Conservation (phyloP, 2,888 invertebrate species). For the Caenorhabditis becei region DNA sequence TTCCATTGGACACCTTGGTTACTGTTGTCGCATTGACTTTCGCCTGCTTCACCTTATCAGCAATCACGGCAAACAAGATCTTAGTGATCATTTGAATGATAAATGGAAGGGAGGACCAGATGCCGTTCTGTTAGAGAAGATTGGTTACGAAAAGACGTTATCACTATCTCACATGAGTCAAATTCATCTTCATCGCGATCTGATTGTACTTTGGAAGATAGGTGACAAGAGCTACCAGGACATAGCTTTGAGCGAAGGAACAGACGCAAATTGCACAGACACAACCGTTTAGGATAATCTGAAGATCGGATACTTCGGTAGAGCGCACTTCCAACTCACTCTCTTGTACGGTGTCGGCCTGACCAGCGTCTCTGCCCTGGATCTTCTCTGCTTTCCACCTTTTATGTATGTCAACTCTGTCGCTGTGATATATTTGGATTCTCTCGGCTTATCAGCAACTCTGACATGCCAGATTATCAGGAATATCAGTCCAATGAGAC, state of each 20-base stretch:
- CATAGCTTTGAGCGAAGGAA: conserved; percentile 79
- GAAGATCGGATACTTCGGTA: conserved; percentile 13
- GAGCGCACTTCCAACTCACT: conserved; percentile 44
- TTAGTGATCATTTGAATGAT: conserved; percentile 77
- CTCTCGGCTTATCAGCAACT: conserved; percentile 72
- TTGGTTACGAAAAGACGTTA: no score
- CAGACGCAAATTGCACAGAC: conserved; percentile 76
- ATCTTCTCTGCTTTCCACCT: conserved; percentile 56
- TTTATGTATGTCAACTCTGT: conserved; percentile 70
- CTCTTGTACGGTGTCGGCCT: conserved; percentile 72
- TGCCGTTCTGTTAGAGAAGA: conserved; percentile 71
- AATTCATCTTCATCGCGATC: conserved; percentile 72
- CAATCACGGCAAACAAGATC: conserved; percentile 74
- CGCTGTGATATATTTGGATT: conserved; percentile 75
- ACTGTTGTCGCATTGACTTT: conserved; percentile 68
- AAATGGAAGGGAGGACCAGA: conserved; percentile 78
- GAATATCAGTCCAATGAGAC: conserved; percentile 69
- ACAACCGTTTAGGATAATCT: conserved; percentile 75
- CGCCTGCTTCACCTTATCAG: conserved; percentile 73
- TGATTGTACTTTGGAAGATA: conserved; percentile 78
- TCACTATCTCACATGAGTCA: conserved; percentile 61
- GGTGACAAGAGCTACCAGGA: conserved; percentile 75
- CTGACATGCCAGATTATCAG: conserved; percentile 72
- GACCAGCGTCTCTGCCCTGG: conserved; percentile 61
- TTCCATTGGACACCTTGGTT: conserved; percentile 74